Base-by-base conservation (phyloP, 2,888 invertebrate genomes). In the Crepidodera aurea region DNA sequence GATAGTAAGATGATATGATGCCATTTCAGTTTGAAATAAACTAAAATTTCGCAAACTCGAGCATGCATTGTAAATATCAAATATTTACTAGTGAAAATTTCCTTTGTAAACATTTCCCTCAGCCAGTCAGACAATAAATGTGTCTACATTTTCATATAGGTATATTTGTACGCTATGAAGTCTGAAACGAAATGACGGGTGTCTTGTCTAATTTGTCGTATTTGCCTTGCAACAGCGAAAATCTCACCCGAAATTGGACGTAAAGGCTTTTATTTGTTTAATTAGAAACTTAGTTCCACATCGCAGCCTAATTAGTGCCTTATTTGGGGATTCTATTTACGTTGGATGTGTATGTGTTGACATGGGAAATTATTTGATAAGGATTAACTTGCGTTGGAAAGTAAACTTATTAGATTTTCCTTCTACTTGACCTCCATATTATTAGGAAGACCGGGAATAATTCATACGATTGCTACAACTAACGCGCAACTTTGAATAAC, bases 151-250 rank as follows among this genome's bases (percentile, higher is more conserved):
- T 34, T 34, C 34, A 34, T 34, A 6, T 22, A 22, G 2, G 22
- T 22, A 22, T 6, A 22, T 6, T 22, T 22, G 22, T 22, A 22
- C 22, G 22, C 6, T n/a, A n/a, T n/a, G n/a, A 22, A 48, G 44
- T 46, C 19, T 19, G 7, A 13, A 27, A 25, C 22, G 25, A 46
- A 46, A 46, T 25, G 46, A 25, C 19, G 22, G 13, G 12, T 13
- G 10, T 2, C 8, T 27, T 2, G 48, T 48, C 25, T 25, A 48
- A 48, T 27, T 48, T 16, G 27, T 48, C 48, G 27, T 48, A 22
- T 48, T 48, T 48, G 15, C 19, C 12, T 48, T 48, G 29, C 27
- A 48, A 48, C 48, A 15, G 48, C 48, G 13, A 48, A 16, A 48
- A 27, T 27, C 10, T 29, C 2, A 15, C 15, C 22, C 10, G 13